Percentiles rank a stretch among this genome's conserved stretches.
phyloP scores from a whole-genome alignment of 2,888 invertebrate genomes.

The Macrosiphum euphorbiae region DNA sequence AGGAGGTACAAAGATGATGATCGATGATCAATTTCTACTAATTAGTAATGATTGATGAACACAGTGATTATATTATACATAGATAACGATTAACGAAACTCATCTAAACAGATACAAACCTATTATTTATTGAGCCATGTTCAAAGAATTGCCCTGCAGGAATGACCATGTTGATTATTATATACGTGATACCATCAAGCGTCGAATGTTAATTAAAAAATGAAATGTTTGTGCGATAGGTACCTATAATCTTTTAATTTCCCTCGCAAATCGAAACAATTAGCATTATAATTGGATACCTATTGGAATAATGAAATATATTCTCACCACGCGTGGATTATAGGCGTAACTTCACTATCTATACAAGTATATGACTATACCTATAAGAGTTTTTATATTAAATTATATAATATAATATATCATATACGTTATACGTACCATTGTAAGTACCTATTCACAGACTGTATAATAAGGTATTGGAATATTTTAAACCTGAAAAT shows the following conservation, averaged over 20 bases:
- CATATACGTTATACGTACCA: neutral
- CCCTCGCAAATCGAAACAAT: neutral
- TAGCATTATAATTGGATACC: neutral
- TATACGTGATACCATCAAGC: neutral
- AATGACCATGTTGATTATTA: neutral
- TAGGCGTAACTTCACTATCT: neutral
- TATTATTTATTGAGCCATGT: slow-evolving; percentile 17
- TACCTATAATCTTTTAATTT: neutral
- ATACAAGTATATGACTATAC: too few species aligned
- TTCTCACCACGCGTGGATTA: neutral
- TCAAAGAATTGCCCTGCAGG: neutral
- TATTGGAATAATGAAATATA: neutral
- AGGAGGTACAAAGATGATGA: neutral
- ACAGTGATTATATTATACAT: neutral
- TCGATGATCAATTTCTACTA: slow-evolving; percentile 16
- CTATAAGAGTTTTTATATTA: neutral
- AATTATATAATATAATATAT: neutral
- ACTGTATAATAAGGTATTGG: neutral
- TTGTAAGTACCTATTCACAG: neutral
- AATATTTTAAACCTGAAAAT: neutral
- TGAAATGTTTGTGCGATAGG: neutral
- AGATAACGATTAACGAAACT: slow-evolving; percentile 36
- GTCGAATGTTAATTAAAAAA: slow-evolving; percentile 12
- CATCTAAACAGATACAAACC: neutral
- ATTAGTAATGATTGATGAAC: slow-evolving; percentile 29